These are phyloP conservation scores for Hyposmocoma kahamanoa DNA, from an alignment of 1,140 invertebrate species.

Conservation along the genomic window DNA sequence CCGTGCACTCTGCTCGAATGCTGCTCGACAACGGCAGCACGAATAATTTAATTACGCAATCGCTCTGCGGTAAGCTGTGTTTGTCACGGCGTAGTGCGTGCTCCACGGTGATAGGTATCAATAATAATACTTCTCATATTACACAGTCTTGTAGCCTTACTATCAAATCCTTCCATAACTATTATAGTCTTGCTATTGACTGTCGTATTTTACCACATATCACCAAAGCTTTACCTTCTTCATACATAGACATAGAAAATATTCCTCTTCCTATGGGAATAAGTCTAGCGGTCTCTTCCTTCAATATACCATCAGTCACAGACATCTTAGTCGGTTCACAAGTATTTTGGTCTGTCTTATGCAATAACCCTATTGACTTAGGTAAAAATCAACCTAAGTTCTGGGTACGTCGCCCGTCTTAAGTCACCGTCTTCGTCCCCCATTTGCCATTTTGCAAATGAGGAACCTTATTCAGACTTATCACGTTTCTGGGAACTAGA, in stretches of 20 bases:
- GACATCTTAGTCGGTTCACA: slow-evolving; percentile 7
- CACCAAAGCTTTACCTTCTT: background rate
- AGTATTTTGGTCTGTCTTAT: slow-evolving; percentile 12
- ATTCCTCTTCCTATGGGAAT: slow-evolving; percentile 1
- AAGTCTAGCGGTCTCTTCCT: slow-evolving; percentile 1
- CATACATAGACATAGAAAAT: background rate
- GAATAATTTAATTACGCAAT: background rate
- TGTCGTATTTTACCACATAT: slow-evolving; percentile 4
- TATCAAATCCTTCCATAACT: background rate
- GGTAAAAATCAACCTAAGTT: slow-evolving; percentile 24
- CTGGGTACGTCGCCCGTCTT: slow-evolving; percentile 6
- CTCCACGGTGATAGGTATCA: slow-evolving; percentile 6
- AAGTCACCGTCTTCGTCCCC: background rate
- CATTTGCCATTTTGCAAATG: slow-evolving; percentile 4
- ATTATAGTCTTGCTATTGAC: slow-evolving; percentile 1
- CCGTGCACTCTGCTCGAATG: background rate
- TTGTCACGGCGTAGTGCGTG: background rate
- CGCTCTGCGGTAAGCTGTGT: slow-evolving; percentile 4
- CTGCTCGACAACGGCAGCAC: slow-evolving; percentile 7
- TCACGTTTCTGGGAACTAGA: slow-evolving; percentile 21
- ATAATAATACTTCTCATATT: background rate
- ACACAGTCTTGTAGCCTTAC: slow-evolving; percentile 8
- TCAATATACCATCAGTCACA: slow-evolving; percentile 3
- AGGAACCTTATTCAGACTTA: slow-evolving; percentile 11
- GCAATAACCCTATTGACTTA: slow-evolving; percentile 19